These are phyloP conservation scores for Rhorus exstirpatorius DNA, from an alignment of 2,888 invertebrate genomes.

Conservation along the genomic window DNA sequence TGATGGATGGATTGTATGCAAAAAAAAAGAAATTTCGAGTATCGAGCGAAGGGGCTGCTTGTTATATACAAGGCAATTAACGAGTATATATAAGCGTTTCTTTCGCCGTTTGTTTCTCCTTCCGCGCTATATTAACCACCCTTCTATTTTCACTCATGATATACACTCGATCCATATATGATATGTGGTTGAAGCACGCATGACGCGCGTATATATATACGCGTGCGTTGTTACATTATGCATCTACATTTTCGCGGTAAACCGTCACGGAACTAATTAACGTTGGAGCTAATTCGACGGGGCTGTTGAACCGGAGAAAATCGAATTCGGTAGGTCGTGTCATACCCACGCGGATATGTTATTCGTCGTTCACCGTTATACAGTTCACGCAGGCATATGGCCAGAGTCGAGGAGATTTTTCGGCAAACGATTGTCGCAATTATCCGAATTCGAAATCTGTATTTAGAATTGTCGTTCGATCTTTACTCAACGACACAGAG, in stretches of 20 bases:
- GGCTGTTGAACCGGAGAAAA: slow-evolving; percentile 35
- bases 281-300: slow-evolving; percentile 36
- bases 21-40: slow-evolving; percentile 24
- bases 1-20: slow-evolving; percentile 27
- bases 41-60: slow-evolving; percentile 44
- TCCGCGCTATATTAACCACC: neutral
- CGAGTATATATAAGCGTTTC: slow-evolving; percentile 19
- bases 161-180: slow-evolving; percentile 26
- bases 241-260: slow-evolving; percentile 26
- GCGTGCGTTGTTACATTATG: neutral
- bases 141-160: neutral
- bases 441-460: no score
- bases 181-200: neutral
- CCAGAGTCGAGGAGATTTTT: no score
- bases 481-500: no score
- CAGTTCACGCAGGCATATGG: no score
- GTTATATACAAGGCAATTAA: slow-evolving; percentile 39
- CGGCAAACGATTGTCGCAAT: no score
- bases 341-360: slow-evolving; percentile 18
- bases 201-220: neutral
- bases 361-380: neutral
- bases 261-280: slow-evolving; percentile 52
- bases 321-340: slow-evolving; percentile 26
- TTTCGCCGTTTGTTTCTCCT: neutral
- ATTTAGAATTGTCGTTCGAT: no score